Evolutionary conservation across 92 coral and sea anemone species (phyloP).

Genomic region (Umimayanthus chanpuru): DNA sequence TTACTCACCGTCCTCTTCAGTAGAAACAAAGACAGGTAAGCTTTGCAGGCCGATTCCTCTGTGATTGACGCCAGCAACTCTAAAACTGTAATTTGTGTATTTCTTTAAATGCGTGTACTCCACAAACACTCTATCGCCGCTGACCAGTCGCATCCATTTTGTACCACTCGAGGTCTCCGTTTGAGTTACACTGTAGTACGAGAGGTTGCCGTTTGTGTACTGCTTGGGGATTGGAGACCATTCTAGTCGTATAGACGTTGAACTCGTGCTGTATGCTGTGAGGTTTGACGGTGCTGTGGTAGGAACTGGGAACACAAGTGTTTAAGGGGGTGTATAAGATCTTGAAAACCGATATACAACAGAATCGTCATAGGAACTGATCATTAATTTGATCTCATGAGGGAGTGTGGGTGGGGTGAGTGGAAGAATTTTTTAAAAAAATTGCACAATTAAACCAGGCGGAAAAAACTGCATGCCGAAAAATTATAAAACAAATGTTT

Average conservation of each 20-base stretch:
- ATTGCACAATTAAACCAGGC: too few species aligned
- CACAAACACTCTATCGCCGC: not conserved
- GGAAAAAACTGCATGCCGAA: too few species aligned
- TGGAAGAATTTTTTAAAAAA: too few species aligned
- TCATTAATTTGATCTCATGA: too few species aligned
- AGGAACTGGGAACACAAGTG: slow-evolving; percentile 8
- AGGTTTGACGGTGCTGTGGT: slow-evolving; percentile 25
- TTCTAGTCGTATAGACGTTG: slow-evolving; percentile 17
- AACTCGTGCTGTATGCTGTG: slow-evolving; percentile 23
- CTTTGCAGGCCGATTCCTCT: slow-evolving; percentile 40
- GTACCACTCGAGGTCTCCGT: not conserved
- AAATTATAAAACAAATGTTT: too few species aligned
- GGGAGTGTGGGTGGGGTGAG: too few species aligned
- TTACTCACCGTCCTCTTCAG: slow-evolving; percentile 30
- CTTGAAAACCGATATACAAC: not conserved
- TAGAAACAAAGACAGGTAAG: not conserved
- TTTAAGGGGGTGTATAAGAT: not conserved
- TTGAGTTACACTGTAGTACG: not conserved
- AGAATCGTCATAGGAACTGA: too few species aligned
- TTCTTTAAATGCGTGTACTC: not conserved
- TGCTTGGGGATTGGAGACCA: slow-evolving; percentile 22
- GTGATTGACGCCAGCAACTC: slow-evolving; percentile 34
- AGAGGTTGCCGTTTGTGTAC: slow-evolving; percentile 1
- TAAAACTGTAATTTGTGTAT: slow-evolving; percentile 32
- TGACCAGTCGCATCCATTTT: slow-evolving; percentile 24